These are phyloP conservation scores for Eretmochelys imbricata DNA, from an alignment of 2,113 vertebrate species.

Conservation along the genomic window DNA sequence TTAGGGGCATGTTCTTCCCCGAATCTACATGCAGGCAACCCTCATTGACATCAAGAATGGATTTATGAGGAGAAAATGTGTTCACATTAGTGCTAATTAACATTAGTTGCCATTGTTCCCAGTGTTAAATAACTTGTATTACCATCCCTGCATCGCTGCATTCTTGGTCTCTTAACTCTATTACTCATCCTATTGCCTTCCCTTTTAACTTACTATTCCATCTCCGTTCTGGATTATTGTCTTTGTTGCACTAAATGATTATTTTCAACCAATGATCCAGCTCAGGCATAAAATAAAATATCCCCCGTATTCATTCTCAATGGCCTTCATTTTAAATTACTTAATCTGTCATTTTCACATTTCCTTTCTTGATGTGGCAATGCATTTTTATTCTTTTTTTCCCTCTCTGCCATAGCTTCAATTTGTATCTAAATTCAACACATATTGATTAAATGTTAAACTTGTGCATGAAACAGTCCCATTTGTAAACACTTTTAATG, in stretches of 20 bases:
- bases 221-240: conserved; percentile 26
- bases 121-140: conserved; percentile 3
- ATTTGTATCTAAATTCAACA: conserved; percentile 24
- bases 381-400: conserved; percentile 24
- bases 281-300: neutral
- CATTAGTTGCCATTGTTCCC: conserved; percentile 30
- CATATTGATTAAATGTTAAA: conserved; percentile 29
- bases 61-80: conserved; percentile 13
- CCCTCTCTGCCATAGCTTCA: neutral
- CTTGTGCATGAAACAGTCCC: neutral
- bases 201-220: conserved; percentile 14
- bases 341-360: conserved; percentile 37
- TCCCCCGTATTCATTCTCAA: neutral
- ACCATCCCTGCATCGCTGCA: neutral
- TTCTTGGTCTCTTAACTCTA: conserved; percentile 18
- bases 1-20: neutral
- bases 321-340: conserved; percentile 22
- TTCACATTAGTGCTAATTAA: conserved; percentile 15
- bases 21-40: neutral
- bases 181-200: conserved; percentile 15
- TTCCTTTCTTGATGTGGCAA: conserved; percentile 36
- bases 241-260: conserved; percentile 42
- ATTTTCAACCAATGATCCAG: conserved; percentile 52
- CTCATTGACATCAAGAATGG: neutral
- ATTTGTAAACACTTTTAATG: conserved; percentile 16